Evolutionary conservation across 2,797 vertebrate species (phyloP).

Genomic region (Arrhamphus sclerolepis): DNA sequence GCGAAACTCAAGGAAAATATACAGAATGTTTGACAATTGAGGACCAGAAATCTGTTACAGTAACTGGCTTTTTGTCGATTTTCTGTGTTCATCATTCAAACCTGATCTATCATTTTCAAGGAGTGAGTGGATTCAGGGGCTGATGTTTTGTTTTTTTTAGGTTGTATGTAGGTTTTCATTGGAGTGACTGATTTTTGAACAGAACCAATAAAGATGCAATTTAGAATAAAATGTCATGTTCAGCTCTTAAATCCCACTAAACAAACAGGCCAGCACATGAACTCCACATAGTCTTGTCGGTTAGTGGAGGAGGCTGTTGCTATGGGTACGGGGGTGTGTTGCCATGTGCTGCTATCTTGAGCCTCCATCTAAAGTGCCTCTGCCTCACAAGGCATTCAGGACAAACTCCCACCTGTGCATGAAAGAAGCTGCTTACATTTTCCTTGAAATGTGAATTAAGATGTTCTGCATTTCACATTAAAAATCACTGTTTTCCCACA

Average conservation of each 20-base stretch:
- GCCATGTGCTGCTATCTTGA: too few relatives aligned
- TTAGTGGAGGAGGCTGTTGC: too few relatives aligned
- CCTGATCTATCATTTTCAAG: background rate
- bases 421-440: too few relatives aligned
- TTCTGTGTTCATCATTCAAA: constrained; percentile 10
- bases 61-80: background rate
- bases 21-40: constrained; percentile 8
- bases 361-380: background rate
- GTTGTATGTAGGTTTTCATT: constrained; percentile 31
- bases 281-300: too few relatives aligned
- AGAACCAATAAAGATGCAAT: constrained; percentile 44
- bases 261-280: constrained; percentile 1
- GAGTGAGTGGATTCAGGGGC: background rate
- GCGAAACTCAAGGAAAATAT: background rate
- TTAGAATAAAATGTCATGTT: constrained; percentile 8
- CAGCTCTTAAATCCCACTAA: background rate
- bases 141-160: background rate
- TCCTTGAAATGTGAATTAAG: too few relatives aligned
- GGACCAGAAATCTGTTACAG: constrained; percentile 23
- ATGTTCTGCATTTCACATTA: too few relatives aligned
- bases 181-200: constrained; percentile 38
- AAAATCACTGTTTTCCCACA: too few relatives aligned
- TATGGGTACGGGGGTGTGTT: too few relatives aligned
- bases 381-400: too few relatives aligned
- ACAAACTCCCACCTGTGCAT: too few relatives aligned